These are phyloP conservation scores for Nesospiza acunhae DNA, from an alignment of 2,113 vertebrate genomes.

Conservation along the genomic window DNA sequence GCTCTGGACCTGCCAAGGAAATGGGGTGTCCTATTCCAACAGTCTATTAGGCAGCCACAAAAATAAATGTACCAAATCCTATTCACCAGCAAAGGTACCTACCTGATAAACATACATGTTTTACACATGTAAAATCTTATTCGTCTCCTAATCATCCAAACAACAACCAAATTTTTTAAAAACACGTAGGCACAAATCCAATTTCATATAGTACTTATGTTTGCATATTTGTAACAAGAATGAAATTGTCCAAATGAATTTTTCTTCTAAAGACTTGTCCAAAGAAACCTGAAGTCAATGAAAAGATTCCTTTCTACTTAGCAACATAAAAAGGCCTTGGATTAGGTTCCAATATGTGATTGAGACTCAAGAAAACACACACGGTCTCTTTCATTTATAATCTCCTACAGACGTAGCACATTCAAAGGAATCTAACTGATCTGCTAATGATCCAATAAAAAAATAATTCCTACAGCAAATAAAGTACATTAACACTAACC, in stretches of 20 bases:
- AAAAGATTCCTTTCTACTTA: background rate
- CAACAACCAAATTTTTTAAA: background rate
- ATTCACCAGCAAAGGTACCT: background rate
- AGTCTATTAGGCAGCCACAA: background rate
- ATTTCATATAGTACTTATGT: background rate
- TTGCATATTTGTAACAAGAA: background rate
- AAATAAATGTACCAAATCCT: background rate
- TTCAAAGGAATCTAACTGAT: background rate
- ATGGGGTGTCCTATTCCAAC: background rate
- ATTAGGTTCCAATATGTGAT: background rate
- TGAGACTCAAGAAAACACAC: background rate
- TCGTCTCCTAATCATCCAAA: background rate
- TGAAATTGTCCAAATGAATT: background rate
- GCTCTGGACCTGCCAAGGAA: background rate
- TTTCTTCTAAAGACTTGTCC: background rate
- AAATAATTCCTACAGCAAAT: background rate
- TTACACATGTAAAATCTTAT: background rate
- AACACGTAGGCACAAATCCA: background rate
- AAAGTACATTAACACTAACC: background rate
- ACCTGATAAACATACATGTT: background rate
- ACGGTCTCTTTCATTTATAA: background rate
- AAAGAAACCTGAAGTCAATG: background rate
- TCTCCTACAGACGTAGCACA: background rate
- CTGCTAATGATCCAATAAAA: background rate
- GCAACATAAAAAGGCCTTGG: background rate